Evolutionary conservation across 2,888 invertebrate genomes (phyloP), one percentile per base, ranked within the genome.

Genomic region (Isoperla grammatica): DNA sequence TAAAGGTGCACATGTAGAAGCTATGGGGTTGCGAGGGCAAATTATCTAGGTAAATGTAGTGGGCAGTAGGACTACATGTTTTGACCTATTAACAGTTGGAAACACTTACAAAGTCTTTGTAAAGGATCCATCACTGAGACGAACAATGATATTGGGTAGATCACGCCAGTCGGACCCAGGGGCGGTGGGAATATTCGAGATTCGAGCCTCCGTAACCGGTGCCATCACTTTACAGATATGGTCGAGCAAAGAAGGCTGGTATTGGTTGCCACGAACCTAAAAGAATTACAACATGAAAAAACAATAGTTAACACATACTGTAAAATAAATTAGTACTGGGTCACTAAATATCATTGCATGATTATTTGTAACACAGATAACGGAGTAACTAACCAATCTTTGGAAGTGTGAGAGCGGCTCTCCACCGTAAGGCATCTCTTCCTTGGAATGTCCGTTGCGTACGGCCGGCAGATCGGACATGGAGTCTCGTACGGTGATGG

Each of bases 151-250:
- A 69, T 93, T 93, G 1, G 93, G 92, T 20, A 93, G 76, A 72
- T 91, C 90, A 45, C 92, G 78, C 93, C 93, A 93, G 72, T 93
- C 92, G 0, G 89, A 85, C 1, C 90, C 91, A 0, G 85, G 81
- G 2, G 79, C 77, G 1, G 82, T 81, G 0, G 92, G 92, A 59
- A 93, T 84, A 63, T 88, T 80, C 19, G 80, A 75, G 70, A 93
- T 90, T 58, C 92, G 79, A 0, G 88, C 88, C 72, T 85, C 87
- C 1, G 90, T 87, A 35, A 92, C 73, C 0, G 88, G 81, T 37
- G 86, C 85, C 88, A 92, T 88, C 68, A 89, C 87, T 71, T 91
- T 92, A 71, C 90, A 90, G 62, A 90, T 81, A 68, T 93, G 92
- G 71, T 92, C 91, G 8, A 81, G 74, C 37, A 88, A 71, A 60